Evolutionary conservation across 2,113 vertebrate species (phyloP).

Genomic region (Abramis brama): DNA sequence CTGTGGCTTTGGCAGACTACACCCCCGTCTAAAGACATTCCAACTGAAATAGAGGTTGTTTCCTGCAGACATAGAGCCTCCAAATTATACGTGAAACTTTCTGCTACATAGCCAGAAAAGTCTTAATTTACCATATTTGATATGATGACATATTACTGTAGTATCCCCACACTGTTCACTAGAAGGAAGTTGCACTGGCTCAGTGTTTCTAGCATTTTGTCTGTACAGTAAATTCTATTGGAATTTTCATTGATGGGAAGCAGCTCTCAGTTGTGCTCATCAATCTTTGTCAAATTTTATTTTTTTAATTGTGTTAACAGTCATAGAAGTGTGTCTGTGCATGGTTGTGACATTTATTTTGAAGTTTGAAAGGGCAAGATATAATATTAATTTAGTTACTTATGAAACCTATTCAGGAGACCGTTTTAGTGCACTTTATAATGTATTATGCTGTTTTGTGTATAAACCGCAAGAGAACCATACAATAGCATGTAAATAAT

Average conservation of each 20-base stretch:
- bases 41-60: background rate
- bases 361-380: background rate
- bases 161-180: background rate
- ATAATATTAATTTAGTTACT: background rate
- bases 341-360: background rate
- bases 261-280: background rate
- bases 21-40: background rate
- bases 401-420: background rate
- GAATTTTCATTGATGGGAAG: background rate
- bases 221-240: constrained; percentile 13
- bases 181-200: background rate
- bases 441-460: constrained; percentile 4
- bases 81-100: background rate
- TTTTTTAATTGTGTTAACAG: background rate
- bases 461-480: background rate
- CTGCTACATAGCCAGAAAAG: no score
- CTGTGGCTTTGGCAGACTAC: background rate
- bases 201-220: background rate
- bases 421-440: background rate
- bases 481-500: constrained; percentile 9
- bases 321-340: background rate
- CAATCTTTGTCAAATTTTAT: background rate
- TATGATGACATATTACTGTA: background rate
- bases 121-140: background rate
- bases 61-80: background rate